Evolutionary conservation across 2,113 vertebrate genomes (phyloP), one percentile per base, ranked within the genome.

Genomic region (Sinocyclocheilus rhinocerous): DNA sequence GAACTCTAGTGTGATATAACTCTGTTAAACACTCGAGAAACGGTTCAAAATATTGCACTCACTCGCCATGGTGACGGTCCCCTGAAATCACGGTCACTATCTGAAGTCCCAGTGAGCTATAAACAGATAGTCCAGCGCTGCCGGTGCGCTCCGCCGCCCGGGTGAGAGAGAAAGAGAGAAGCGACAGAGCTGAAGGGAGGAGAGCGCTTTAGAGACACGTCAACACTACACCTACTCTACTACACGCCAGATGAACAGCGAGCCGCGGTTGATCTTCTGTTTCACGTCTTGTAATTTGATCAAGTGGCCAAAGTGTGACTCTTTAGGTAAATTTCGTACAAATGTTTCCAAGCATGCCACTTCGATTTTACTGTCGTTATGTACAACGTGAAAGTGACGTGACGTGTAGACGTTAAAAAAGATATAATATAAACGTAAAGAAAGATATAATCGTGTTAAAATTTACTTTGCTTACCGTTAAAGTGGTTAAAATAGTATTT

Each of bases 151-250:
- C 88, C 90, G 89, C 88, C 72, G 86, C 83, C 59, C 63, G 86
- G 87, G 45, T 94, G 92, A 93, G 91, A 93, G 45, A 82, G 73
- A 83, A 52, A 83, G 67, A 57, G 26, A 36, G 77, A 36, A 72
- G 15, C 42, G 42, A 69, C 22, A 50, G 15, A 8, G 12, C 22
- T n/a, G 42, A 67, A 67, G 65, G 3, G 67, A 83, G 65, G 45
- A 72, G 89, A 85, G 93, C 90, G 83, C 89, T 15, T 82, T 65
- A 93, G 89, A 94, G 95, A 95, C 95, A 95, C 94, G 95, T 95
- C 95, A 95, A 92, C 95, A 94, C 90, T 93, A 76, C 11, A 92
- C 83, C 10, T 88, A 89, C 70, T 87, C 91, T 45, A 50, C 81
- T 85, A 91, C 91, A 93, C 94, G 94, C 94, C 94, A 95, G 42